Evolutionary conservation across 1,140 invertebrate species (phyloP).

Genomic region (Drosophila repletoides): DNA sequence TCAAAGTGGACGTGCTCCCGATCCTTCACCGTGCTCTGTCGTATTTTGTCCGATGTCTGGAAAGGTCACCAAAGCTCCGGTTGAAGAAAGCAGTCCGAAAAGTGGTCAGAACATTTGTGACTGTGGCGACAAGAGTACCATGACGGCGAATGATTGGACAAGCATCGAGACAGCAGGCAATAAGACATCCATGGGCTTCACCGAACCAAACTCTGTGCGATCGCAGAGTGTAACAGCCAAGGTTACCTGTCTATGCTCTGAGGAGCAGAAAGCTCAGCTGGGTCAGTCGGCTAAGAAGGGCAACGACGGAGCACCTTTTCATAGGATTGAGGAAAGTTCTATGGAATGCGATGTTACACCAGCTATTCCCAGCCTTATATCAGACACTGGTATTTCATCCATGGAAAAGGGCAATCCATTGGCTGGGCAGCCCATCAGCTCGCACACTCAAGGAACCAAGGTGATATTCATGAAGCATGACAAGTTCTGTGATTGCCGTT

Average conservation of each 20-base stretch:
- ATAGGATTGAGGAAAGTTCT: constrained; percentile 37
- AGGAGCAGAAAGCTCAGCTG: neutral
- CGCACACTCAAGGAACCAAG: neutral
- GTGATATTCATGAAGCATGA: neutral
- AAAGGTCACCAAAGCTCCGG: too few relatives aligned
- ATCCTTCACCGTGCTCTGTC: too few relatives aligned
- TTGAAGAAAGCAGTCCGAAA: too few relatives aligned
- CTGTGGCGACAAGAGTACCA: too few relatives aligned
- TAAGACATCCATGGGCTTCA: constrained; percentile 29
- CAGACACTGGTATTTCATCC: too few relatives aligned
- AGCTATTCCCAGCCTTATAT: neutral
- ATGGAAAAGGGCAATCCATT: too few relatives aligned
- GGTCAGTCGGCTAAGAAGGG: neutral
- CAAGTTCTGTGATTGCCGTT: constrained; percentile 4
- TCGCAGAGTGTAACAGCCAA: constrained; percentile 54
- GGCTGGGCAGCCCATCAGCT: too few relatives aligned
- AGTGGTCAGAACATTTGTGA: too few relatives aligned
- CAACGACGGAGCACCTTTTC: constrained; percentile 1
- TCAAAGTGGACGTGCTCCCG: too few relatives aligned
- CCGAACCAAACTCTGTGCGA: constrained; percentile 13
- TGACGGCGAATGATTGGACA: too few relatives aligned
- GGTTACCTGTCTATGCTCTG: constrained; percentile 50
- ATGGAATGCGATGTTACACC: neutral
- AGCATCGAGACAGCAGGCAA: too few relatives aligned
- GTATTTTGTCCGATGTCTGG: too few relatives aligned